A percentile compares a stretch with the other conserved stretches of the same genome.
phyloP scores from a whole-genome alignment of 53 echinoderm and acorn worm genomes.

The Hippasteria phrygiana region DNA sequence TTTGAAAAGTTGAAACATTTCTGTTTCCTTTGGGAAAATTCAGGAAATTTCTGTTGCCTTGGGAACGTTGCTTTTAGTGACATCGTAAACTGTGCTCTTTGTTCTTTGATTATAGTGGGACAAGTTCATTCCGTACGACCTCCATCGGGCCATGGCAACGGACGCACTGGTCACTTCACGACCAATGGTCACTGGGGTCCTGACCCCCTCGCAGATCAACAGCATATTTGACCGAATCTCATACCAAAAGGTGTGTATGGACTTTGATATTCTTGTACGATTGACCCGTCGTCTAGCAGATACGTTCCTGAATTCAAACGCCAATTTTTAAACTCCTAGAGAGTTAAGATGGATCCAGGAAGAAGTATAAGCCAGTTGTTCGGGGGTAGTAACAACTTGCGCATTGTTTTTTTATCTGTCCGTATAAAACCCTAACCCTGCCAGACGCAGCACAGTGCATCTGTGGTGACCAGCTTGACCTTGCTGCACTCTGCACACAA shows the following conservation, averaged over 20 bases:
- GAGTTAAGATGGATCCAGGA: too few relatives aligned
- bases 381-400: too few relatives aligned
- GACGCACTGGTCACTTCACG: constrained; percentile 92
- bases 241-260: constrained; percentile 85
- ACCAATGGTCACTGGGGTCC: constrained; percentile 88
- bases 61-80: not conserved
- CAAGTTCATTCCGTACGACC: constrained; percentile 83
- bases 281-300: not conserved
- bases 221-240: constrained; percentile 93
- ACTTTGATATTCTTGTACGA: not conserved
- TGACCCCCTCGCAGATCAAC: constrained; percentile 91
- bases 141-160: constrained; percentile 78
- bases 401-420: too few relatives aligned
- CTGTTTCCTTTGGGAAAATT: too few relatives aligned
- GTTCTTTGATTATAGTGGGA: constrained; percentile 64
- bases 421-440: too few relatives aligned
- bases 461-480: too few relatives aligned
- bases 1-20: not conserved
- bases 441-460: too few relatives aligned
- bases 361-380: too few relatives aligned
- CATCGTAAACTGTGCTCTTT: not conserved
- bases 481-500: too few relatives aligned
- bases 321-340: too few relatives aligned
- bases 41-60: too few relatives aligned
- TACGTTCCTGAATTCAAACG: too few relatives aligned